Conservation (phyloP, 2,888 invertebrate species). For the Ischnura elegans region DNA sequence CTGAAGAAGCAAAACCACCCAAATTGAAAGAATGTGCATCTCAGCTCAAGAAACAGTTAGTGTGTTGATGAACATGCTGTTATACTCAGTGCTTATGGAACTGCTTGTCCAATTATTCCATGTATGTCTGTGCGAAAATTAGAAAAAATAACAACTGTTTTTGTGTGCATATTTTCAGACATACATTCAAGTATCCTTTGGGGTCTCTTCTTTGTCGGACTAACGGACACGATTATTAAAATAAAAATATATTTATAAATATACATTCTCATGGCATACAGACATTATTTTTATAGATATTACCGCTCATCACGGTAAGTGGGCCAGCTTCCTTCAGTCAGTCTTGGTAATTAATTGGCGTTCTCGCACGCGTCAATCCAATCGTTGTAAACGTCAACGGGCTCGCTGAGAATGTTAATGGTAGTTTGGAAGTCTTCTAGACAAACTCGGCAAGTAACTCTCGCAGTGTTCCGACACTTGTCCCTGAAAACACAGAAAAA, state of each 20-base stretch:
- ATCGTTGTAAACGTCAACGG: constrained; percentile 99
- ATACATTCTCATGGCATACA: neutral
- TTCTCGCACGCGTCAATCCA: constrained; percentile 99
- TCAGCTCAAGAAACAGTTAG: constrained; percentile 69
- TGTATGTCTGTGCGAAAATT: neutral
- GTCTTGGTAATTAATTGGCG: constrained; percentile 84
- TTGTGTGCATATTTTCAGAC: neutral
- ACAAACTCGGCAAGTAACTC: constrained; percentile 97
- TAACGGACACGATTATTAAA: neutral
- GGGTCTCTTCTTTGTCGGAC: neutral
- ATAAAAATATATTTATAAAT: neutral
- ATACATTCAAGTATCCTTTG: neutral
- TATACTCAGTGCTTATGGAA: neutral
- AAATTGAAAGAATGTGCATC: constrained; percentile 75
- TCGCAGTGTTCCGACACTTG: constrained; percentile 94
- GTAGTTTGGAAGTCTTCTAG: constrained; percentile 97
- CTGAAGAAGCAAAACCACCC: constrained; percentile 72
- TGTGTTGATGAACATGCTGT: constrained; percentile 15
- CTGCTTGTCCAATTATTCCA: neutral
- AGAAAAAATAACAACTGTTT: neutral
- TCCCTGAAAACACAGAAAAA: constrained; percentile 84
- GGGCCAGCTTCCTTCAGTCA: neutral
- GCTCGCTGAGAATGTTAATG: constrained; percentile 97
- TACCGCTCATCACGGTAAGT: neutral
- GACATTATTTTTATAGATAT: neutral